A percentile compares a stretch with the other conserved stretches of the same genome.
These are phyloP conservation scores for Menura novaehollandiae DNA, from an alignment of 2,113 vertebrate species.

Conservation along the genomic window DNA sequence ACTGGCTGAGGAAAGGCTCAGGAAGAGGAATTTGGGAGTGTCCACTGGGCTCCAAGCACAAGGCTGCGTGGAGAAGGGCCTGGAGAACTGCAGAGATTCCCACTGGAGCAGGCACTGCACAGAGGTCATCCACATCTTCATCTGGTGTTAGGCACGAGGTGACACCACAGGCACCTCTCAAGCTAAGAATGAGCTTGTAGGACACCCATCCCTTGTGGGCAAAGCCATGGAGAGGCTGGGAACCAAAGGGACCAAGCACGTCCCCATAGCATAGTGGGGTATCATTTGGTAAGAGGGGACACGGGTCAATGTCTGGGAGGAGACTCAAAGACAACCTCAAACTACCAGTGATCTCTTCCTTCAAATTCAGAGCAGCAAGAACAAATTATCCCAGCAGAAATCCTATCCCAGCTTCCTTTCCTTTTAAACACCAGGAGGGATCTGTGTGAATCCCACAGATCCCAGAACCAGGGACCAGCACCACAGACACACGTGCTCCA, in stretches of 20 bases:
- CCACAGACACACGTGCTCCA: not conserved
- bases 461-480: not conserved
- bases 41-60: not conserved
- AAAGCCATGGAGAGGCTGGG: not conserved
- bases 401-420: not conserved
- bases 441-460: not conserved
- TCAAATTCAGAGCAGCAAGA: not conserved
- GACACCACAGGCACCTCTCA: not conserved
- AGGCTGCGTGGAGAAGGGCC: not conserved
- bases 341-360: not conserved
- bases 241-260: not conserved
- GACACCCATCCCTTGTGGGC: not conserved
- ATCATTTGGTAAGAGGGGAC: rapidly evolving
- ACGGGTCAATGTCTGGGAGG: not conserved
- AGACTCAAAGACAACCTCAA: not conserved
- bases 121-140: not conserved
- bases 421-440: not conserved
- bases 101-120: rapidly evolving
- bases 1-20: not conserved
- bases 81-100: not conserved
- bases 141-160: not conserved
- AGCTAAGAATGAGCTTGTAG: not conserved
- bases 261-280: not conserved
- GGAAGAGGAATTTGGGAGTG: not conserved
- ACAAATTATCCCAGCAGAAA: not conserved